Evolutionary conservation across 1,140 invertebrate species (phyloP).

Genomic region (Aphaenogaster floridana): DNA sequence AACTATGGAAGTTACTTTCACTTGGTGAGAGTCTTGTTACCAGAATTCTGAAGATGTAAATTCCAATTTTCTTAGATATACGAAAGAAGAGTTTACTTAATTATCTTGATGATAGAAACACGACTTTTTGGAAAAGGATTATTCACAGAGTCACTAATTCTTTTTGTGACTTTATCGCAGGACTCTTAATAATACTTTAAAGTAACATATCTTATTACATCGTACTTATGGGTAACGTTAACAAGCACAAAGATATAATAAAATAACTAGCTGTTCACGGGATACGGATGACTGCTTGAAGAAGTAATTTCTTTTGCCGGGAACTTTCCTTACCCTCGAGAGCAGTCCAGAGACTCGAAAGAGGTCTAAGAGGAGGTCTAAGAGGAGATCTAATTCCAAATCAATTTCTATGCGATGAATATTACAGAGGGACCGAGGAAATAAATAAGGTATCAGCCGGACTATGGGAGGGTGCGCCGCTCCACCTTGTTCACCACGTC

Average conservation of each 20-base stretch:
- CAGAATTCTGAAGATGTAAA: conserved; percentile 3
- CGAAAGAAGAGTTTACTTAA: not conserved
- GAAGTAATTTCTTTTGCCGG: conserved; percentile 75
- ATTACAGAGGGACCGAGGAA: conserved; percentile 80
- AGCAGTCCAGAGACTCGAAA: conserved; percentile 49
- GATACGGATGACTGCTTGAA: conserved; percentile 25
- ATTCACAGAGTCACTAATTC: conserved; percentile 6
- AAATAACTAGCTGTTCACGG: not conserved
- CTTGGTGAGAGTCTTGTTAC: not conserved
- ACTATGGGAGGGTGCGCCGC: conserved; percentile 63
- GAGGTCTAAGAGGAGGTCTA: conserved; percentile 69
- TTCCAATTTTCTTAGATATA: conserved; percentile 21
- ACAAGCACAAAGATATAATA: conserved; percentile 7
- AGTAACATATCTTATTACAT: conserved; percentile 19
- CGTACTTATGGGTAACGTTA: conserved; percentile 4
- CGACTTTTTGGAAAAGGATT: not conserved
- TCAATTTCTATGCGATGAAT: conserved; percentile 85
- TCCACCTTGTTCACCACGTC: conserved; percentile 67
- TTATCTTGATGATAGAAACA: conserved; percentile 14
- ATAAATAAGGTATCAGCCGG: conserved; percentile 83
- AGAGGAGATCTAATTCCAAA: conserved; percentile 82
- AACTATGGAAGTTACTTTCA: not conserved
- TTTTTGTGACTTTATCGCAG: not conserved
- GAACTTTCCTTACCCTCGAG: conserved; percentile 54
- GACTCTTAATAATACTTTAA: conserved; percentile 1